Evolutionary conservation across 2,888 invertebrate genomes (phyloP).

Genomic region (Drosophila prolongata): DNA sequence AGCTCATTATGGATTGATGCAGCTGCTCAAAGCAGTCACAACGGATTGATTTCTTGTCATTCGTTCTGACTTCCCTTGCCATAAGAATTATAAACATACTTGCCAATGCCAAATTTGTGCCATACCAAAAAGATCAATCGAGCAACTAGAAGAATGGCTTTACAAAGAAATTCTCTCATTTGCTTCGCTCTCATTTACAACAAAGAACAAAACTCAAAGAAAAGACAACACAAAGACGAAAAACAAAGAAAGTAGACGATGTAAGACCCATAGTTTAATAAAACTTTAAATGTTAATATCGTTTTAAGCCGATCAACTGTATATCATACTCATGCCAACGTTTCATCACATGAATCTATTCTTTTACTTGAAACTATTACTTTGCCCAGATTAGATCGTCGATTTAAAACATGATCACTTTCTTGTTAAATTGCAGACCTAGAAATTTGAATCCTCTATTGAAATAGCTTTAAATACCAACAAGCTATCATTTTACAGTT

Average conservation of each 20-base stretch:
- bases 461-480: background rate
- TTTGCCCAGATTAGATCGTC: background rate
- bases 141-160: slow-evolving; percentile 33
- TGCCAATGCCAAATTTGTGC: slow-evolving; percentile 79
- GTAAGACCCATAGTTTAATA: slow-evolving; percentile 63
- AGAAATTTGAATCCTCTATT: background rate
- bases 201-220: slow-evolving; percentile 41
- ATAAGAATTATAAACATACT: slow-evolving; percentile 15
- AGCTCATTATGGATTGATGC: slow-evolving; percentile 59
- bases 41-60: slow-evolving; percentile 44
- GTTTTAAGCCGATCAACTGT: slow-evolving; percentile 49
- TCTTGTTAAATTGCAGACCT: no score
- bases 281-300: slow-evolving; percentile 69
- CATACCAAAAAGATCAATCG: slow-evolving; percentile 69
- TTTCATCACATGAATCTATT: slow-evolving; percentile 60
- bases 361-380: slow-evolving; percentile 6
- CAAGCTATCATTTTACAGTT: background rate
- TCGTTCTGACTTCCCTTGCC: slow-evolving; percentile 14
- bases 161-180: slow-evolving; percentile 9
- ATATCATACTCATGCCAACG: slow-evolving; percentile 10
- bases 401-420: background rate
- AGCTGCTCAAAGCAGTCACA: slow-evolving; percentile 57
- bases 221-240: slow-evolving; percentile 52
- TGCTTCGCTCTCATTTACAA: slow-evolving; percentile 32
- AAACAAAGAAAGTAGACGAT: slow-evolving; percentile 61